phyloP scores from a whole-genome alignment of 2,113 vertebrate genomes.

The Mustela lutreola region DNA sequence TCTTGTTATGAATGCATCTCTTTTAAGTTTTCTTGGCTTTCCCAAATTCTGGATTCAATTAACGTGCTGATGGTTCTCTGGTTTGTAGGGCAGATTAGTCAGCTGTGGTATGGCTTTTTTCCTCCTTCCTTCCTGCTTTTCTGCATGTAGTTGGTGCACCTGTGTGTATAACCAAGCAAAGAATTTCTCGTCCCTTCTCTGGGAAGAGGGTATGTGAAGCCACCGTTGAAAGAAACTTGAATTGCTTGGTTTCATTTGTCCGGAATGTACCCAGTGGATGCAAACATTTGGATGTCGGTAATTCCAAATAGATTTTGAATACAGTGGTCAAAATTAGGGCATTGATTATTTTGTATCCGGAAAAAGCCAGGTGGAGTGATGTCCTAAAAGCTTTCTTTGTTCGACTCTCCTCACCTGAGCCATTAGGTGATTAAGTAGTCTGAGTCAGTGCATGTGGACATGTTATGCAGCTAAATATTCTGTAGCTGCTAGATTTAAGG shows the following conservation, averaged over 20 bases:
- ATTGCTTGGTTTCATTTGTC: neutral
- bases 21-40: constrained; percentile 84
- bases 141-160: constrained; percentile 72
- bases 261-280: neutral
- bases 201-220: neutral
- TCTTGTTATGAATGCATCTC: constrained; percentile 86
- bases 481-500: neutral
- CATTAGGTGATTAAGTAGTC: neutral
- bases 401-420: neutral
- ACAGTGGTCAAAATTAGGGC: neutral
- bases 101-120: constrained; percentile 80
- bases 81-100: constrained; percentile 86
- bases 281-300: neutral
- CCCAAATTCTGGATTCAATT: constrained; percentile 88
- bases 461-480: neutral
- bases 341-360: neutral
- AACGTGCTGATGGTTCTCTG: constrained; percentile 82
- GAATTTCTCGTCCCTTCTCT: constrained; percentile 51
- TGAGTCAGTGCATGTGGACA: neutral
- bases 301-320: neutral
- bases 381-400: neutral
- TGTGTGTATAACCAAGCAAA: constrained; percentile 69
- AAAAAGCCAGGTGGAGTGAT: neutral
- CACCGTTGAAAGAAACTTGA: neutral
- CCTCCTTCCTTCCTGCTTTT: constrained; percentile 18